Base-by-base conservation (phyloP, 2,888 invertebrate species). In the Acanthacorydalis orientalis region DNA sequence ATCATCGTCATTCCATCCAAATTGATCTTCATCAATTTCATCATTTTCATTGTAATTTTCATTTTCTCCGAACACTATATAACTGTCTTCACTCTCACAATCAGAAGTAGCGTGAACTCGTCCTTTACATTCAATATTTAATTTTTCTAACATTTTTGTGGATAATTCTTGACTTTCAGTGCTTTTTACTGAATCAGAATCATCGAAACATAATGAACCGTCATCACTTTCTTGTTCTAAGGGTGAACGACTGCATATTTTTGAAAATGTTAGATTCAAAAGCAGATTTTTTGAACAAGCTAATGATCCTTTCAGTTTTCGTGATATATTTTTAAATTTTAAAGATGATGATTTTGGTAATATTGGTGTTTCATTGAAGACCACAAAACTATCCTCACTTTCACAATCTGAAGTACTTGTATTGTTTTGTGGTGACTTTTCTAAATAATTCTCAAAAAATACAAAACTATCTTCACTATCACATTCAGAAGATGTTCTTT, bases 81-180 rank as follows among this genome's bases (percentile, higher is more conserved):
- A 75, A 0, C 73, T 74, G 57, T 76, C 75, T 55, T 75, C 76
- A 0, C 74, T 74, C n/a, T 72, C 74, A 44, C 73, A 73, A 44
- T 73, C 73, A 0, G 73, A 73, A 2, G 64, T 55, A 38, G 58
- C 54, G 4, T 66, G 55, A 31, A 49, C 14, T n/a, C 49, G 38
- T 14, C 48, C 12, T 4, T 37, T n/a, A 6, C 9, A 10, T 7
- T 7, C n/a, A 8, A n/a, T 9, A 14, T 14, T 37, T 12, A 37
- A 37, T 6, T 23, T 23, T 23, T 23, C 23, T 6, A 23, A 23
- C 23, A 23, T 23, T 23, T 23, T 23, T 23, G 23, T 23, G 6
- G 23, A 23, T 23, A 23, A 23, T 23, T 23, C 23, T 23, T 23
- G 23, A 23, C 23, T 23, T 12, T 37, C 37, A 12, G 37, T 37